Conservation (phyloP, 2,797 vertebrate genomes). For the Cyprinella venusta region DNA sequence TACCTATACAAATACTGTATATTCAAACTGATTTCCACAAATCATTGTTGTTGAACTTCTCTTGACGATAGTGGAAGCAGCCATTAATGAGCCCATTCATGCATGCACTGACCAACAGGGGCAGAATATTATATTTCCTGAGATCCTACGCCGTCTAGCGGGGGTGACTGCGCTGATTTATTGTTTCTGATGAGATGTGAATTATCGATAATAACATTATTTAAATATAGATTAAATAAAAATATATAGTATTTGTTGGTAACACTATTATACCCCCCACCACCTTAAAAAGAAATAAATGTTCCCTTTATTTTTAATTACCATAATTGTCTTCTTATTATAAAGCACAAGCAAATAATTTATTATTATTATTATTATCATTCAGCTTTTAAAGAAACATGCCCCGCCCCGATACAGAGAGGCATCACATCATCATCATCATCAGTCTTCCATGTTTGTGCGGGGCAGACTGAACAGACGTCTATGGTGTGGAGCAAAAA, state of each 20-base stretch:
- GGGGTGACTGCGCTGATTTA: not conserved
- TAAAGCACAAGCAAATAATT: not conserved
- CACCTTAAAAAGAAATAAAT: not conserved
- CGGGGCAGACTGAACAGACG: conserved; percentile 23
- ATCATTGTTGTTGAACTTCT: not conserved
- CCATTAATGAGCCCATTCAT: not conserved
- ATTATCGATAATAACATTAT: not conserved
- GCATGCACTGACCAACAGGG: not conserved
- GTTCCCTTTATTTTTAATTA: not conserved
- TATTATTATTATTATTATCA: not conserved
- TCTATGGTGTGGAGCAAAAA: conserved; percentile 53
- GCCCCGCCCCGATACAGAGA: not conserved
- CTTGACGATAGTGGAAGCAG: not conserved
- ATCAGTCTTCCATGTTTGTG: conserved; percentile 48
- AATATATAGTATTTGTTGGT: not conserved
- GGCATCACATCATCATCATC: not conserved
- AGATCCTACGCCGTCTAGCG: not conserved
- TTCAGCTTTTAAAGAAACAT: not conserved
- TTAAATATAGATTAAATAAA: not conserved
- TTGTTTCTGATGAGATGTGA: no score
- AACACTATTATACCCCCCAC: not conserved
- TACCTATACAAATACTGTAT: not conserved
- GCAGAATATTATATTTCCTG: not conserved
- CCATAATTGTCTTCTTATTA: not conserved
- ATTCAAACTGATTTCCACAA: not conserved